Base-by-base conservation (phyloP, 2,113 vertebrate genomes). In the Microcebus murinus region DNA sequence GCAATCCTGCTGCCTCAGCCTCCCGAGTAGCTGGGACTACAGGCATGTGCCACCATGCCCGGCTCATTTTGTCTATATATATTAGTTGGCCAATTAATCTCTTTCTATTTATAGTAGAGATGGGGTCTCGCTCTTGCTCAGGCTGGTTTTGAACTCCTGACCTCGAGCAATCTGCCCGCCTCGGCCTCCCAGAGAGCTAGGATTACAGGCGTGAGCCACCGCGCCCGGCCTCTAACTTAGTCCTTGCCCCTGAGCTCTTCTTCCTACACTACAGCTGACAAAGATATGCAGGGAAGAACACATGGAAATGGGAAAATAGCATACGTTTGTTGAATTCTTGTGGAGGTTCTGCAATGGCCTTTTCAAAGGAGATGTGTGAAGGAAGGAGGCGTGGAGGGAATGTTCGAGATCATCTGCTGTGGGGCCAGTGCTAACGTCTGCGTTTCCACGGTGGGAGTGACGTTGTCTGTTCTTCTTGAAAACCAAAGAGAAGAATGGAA, bases 191-290 rank as follows among this genome's bases (percentile, higher is more conserved):
- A 45, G 45, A 45, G 45, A 8, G 45, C 45, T 45, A 45, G 45
- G 45, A 45, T 45, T 45, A 45, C 45, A 45, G 45, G 45, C 45
- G 45, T 45, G 45, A 45, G 45, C 45, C 45, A 45, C 45, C 45
- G 7, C 45, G 8, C 45, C 45, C 45, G 8, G 45, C 45, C 45
- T 77, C 17, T 6, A 31, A 17, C 34, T 42, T 29, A 13, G 59
- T 13, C 61, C 52, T n/a, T 34, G 77, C 14, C 29, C 25, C 48
- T 12, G 73, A 42, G 9, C 18, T 85, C 55, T 23, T 59, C 12
- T 25, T 82, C 4, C 27, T 52, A 5, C 8, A 0, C 7, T 25
- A 3, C 18, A 4, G 5, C 21, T 25, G 8, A 20, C 50, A 23
- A 0, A 87, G 34, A 34, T 63, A 36, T 10, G 36, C 25, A 61